Conservation (phyloP, 2,797 vertebrate genomes). For the Xiphorhynchus erythropygius region DNA sequence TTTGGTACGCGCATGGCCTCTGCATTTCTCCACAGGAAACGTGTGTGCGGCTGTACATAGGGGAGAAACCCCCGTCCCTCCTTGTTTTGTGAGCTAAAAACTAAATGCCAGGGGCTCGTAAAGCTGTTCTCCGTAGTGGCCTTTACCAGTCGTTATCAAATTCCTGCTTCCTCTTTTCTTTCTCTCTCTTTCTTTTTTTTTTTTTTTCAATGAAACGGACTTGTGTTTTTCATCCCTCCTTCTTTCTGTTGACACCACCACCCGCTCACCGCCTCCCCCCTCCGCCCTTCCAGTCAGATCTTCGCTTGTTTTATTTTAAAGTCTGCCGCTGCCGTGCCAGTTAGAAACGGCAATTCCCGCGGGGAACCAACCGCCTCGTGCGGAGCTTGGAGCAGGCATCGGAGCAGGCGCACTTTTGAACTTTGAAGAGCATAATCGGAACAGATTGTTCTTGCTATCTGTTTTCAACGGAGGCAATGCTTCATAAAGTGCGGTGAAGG, state of each 20-base stretch:
- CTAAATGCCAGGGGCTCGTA: background rate
- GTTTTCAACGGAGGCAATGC: background rate
- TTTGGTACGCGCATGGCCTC: background rate
- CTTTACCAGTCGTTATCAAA: background rate
- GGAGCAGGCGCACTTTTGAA: background rate
- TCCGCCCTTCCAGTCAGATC: background rate
- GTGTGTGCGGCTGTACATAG: background rate
- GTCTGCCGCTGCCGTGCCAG: background rate
- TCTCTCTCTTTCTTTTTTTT: too few species aligned
- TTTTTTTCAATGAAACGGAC: background rate
- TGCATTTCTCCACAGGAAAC: background rate
- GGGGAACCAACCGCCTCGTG: background rate
- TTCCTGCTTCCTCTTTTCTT: background rate
- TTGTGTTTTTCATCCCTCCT: background rate
- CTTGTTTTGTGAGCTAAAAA: background rate
- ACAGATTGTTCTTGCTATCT: background rate
- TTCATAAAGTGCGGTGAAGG: background rate
- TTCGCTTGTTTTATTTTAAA: background rate
- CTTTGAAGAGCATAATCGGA: background rate
- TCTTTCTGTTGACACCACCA: background rate
- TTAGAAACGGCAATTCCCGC: background rate
- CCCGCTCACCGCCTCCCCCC: background rate
- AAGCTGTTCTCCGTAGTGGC: background rate
- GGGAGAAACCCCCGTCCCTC: background rate
- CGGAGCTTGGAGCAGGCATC: background rate